These are phyloP conservation scores for Calameuta filiformis DNA, from an alignment of 2,888 invertebrate genomes.

Conservation along the genomic window DNA sequence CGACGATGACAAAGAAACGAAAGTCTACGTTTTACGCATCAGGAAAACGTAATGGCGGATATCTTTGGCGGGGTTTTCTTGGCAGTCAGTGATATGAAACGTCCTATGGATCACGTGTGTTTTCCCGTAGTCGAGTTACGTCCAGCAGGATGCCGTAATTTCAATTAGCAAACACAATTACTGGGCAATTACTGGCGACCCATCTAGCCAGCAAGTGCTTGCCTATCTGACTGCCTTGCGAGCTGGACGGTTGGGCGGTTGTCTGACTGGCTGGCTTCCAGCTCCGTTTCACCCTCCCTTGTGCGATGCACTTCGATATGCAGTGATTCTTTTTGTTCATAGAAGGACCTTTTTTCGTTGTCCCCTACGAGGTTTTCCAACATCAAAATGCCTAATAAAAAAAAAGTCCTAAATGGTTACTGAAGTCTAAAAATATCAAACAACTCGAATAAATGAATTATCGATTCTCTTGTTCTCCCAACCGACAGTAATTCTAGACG, in stretches of 20 bases:
- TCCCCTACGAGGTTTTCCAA: background rate
- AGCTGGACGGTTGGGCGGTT: background rate
- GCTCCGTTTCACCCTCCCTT: background rate
- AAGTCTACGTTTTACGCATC: background rate
- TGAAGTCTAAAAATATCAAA: background rate
- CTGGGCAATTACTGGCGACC: slow-evolving; percentile 46
- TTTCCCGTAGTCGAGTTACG: slow-evolving; percentile 13
- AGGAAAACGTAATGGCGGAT: background rate
- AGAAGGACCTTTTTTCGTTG: background rate
- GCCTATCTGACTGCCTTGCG: background rate
- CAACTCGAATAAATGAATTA: background rate
- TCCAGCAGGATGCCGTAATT: slow-evolving; percentile 44
- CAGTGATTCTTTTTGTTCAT: background rate
- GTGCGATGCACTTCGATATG: background rate
- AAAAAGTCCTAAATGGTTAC: background rate
- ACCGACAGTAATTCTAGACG: background rate
- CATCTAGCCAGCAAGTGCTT: slow-evolving; percentile 18
- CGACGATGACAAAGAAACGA: no score
- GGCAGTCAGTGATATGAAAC: background rate
- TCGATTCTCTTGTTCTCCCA: background rate
- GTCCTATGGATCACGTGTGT: slow-evolving; percentile 4
- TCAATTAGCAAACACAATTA: slow-evolving; percentile 60
- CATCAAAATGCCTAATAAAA: background rate
- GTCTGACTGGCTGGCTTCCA: background rate
- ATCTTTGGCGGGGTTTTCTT: background rate